Base-by-base conservation (phyloP, 2,888 invertebrate genomes). In the Abrostola triplasia region DNA sequence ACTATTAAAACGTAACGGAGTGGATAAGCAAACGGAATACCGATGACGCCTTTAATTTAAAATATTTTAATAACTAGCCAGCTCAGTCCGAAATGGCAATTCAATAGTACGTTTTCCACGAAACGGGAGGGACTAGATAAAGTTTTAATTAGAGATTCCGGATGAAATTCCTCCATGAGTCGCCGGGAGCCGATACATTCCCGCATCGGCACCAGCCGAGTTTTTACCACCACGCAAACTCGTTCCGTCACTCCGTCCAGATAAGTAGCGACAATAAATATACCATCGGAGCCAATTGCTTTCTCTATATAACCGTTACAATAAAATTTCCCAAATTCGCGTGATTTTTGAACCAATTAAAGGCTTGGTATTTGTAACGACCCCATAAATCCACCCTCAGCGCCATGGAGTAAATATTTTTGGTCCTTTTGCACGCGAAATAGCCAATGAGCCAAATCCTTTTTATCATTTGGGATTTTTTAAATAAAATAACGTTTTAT, bases 71-170 rank as follows among this genome's bases (percentile, higher is more conserved):
- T 73, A 76, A 66, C 65, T 68, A 70, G 66, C 47, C 41, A 63
- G 53, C 60, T 55, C 52, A 54, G 61, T 54, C 62, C 56, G 41
- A 73, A 71, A 76, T 69, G 47, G 59, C 66, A 62, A 67, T 73
- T 56, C 70, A 78, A 68, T 70, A 73, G 70, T 70, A 68, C 60
- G 72, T 64, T 77, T 85, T 85, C 85, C 79, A 77, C 84, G 86
- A 86, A 86, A 71, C 80, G 54, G 71, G 72, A 75, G 73, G 60
- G 80, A 76, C 90, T 93, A 94, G 94, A 93, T 89, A 92, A 94
- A 94, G 88, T 94, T 94, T 94, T 94, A 94, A 94, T 94, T 93
- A 91, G 92, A 88, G 90, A 93, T 93, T 93, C 94, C 93, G 88
- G 89, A 88, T 91, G 89, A 84, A 89, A 93, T 93, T 90, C 92